These are phyloP conservation scores for Anoplophora glabripennis DNA, from an alignment of 1,140 invertebrate species.

Conservation along the genomic window DNA sequence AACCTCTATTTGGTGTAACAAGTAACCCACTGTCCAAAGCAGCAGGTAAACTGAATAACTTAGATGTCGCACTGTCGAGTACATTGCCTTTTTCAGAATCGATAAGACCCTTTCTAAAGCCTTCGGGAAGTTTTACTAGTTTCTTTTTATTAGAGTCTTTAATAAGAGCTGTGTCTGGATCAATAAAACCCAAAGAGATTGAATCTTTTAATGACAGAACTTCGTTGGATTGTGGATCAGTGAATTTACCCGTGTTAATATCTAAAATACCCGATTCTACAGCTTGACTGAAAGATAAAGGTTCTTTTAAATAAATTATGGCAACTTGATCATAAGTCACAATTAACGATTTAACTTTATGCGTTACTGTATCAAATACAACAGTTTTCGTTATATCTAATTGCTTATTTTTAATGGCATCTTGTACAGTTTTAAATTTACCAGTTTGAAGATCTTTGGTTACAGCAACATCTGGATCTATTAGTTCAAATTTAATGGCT, in stretches of 20 bases:
- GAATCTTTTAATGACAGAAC: constrained; percentile 81
- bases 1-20: constrained; percentile 69
- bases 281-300: constrained; percentile 73
- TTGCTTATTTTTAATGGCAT: constrained; percentile 68
- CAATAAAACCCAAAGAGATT: constrained; percentile 75
- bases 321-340: constrained; percentile 72
- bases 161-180: constrained; percentile 82
- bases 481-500: constrained; percentile 71
- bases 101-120: constrained; percentile 80
- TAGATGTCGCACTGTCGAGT: constrained; percentile 76
- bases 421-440: constrained; percentile 67
- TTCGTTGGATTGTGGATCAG: constrained; percentile 68
- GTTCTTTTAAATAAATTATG: constrained; percentile 67
- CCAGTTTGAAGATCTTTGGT: constrained; percentile 75
- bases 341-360: constrained; percentile 63
- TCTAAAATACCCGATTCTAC: constrained; percentile 71
- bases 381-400: constrained; percentile 65
- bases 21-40: constrained; percentile 77
- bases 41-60: constrained; percentile 67
- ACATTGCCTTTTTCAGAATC: constrained; percentile 84
- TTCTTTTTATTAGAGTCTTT: constrained; percentile 82
- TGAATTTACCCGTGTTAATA: constrained; percentile 69
- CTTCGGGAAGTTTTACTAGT: constrained; percentile 80
- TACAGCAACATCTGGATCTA: constrained; percentile 72
- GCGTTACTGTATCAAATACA: constrained; percentile 64